These are phyloP conservation scores for Syrista parreyssii DNA, from an alignment of 2,888 invertebrate species.

Conservation along the genomic window DNA sequence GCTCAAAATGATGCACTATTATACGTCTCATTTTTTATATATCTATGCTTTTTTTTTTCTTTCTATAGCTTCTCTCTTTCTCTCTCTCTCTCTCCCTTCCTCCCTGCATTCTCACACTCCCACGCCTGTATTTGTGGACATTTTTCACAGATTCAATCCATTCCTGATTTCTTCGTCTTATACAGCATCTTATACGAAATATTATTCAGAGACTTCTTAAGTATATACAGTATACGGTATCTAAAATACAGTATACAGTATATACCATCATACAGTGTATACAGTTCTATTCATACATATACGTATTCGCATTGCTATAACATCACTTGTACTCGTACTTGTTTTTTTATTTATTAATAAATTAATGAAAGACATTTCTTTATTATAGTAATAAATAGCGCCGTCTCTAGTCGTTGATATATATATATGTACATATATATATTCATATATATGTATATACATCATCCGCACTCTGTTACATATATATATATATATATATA, in stretches of 20 bases:
- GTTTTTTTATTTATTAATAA: constrained; percentile 42
- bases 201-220: not conserved
- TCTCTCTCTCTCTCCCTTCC: constrained; percentile 5
- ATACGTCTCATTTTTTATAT: not conserved
- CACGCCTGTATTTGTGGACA: constrained; percentile 9
- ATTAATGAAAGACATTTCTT: constrained; percentile 62
- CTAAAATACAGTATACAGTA: not conserved
- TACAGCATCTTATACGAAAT: not conserved
- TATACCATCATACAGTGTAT: not conserved
- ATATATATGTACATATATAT: too few relatives aligned
- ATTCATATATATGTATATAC: too few relatives aligned
- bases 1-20: too few relatives aligned
- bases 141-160: not conserved
- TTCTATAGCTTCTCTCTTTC: constrained; percentile 20
- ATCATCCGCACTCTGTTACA: too few relatives aligned
- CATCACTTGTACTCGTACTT: constrained; percentile 50
- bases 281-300: constrained; percentile 29
- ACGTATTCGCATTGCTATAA: constrained; percentile 33
- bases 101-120: constrained; percentile 6
- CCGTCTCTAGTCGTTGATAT: too few relatives aligned
- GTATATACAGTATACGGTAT: not conserved
- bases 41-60: not conserved
- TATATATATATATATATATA: too few relatives aligned
- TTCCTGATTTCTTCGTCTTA: constrained; percentile 6
- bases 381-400: constrained; percentile 46